Evolutionary conservation across 1,140 invertebrate genomes (phyloP), one percentile per base, ranked within the genome.

Genomic region (Ceratina australensis): DNA sequence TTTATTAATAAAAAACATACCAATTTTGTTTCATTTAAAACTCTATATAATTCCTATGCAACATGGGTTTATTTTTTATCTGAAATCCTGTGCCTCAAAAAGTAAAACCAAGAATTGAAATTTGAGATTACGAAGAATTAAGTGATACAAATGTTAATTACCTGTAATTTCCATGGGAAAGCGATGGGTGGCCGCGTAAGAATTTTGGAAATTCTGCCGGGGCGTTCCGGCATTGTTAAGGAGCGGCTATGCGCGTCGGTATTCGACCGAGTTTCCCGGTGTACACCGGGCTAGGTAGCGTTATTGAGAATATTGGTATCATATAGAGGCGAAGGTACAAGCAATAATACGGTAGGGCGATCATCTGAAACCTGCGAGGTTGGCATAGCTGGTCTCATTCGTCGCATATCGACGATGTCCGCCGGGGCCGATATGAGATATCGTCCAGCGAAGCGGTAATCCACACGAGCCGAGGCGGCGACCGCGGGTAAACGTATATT

Each of bases 331-430:
- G 66, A 65, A 75, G 78, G 85, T 86, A 89, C 87, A 87, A 86
- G 89, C 90, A 90, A 90, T 90, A 90, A 87, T 90, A 90, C 87
- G 69, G 84, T 66, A 79, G 81, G 80, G 76, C 85, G 87, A 89
- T 88, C 84, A 88, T 89, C 89, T 87, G 84, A 86, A 86, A 83
- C 80, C 75, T 71, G 86, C 89, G 84, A 87, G 90, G 89, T 86
- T 83, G 79, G 89, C 89, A 87, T 90, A 87, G 86, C 87, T 78
- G 78, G 79, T 86, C 87, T 91, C 91, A 92, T 92, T 92, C 91
- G 87, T 92, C 89, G 91, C 90, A 92, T 92, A 91, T 92, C 91
- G 90, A 90, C 87, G 87, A 89, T 89, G 90, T 90, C 89, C 89
- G 80, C 87, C 82, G 80, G 65, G 80, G 65, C 86, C 88, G 89